phyloP scores from a whole-genome alignment of 2,113 vertebrate species.

The Orthochromis malagaraziensis region DNA sequence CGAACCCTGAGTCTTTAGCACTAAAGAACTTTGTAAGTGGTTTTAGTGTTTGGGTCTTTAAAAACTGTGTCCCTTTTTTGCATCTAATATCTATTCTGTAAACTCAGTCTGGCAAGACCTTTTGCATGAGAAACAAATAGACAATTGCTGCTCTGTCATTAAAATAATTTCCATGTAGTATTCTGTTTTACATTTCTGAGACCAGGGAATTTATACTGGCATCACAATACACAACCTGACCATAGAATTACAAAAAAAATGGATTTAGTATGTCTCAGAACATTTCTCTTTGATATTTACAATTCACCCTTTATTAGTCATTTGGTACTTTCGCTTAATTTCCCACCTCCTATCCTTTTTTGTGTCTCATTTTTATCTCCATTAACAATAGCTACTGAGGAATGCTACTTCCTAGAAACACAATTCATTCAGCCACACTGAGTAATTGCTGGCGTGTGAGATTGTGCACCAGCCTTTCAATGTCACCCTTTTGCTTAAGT shows the following conservation, averaged over 20 bases:
- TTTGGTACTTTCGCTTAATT: neutral
- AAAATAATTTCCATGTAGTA: neutral
- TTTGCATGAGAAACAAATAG: neutral
- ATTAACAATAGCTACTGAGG: neutral
- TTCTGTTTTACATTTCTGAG: neutral
- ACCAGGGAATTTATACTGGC: neutral
- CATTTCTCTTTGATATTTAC: neutral
- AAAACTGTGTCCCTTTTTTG: neutral
- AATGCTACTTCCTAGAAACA: neutral
- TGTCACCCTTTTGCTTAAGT: neutral
- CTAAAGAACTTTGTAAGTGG: neutral
- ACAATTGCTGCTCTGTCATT: neutral
- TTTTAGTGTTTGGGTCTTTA: neutral
- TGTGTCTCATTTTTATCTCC: neutral
- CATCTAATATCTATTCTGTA: neutral
- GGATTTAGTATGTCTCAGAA: neutral
- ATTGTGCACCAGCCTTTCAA: neutral
- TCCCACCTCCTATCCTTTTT: neutral
- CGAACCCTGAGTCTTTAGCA: neutral
- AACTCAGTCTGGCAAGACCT: neutral
- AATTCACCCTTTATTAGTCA: neutral
- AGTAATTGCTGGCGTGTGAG: neutral
- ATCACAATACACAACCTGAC: neutral
- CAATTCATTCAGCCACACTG: neutral
- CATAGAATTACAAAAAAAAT: neutral